These are phyloP conservation scores for Heteractis magnifica DNA, from an alignment of 92 coral and sea anemone species.

Conservation along the genomic window DNA sequence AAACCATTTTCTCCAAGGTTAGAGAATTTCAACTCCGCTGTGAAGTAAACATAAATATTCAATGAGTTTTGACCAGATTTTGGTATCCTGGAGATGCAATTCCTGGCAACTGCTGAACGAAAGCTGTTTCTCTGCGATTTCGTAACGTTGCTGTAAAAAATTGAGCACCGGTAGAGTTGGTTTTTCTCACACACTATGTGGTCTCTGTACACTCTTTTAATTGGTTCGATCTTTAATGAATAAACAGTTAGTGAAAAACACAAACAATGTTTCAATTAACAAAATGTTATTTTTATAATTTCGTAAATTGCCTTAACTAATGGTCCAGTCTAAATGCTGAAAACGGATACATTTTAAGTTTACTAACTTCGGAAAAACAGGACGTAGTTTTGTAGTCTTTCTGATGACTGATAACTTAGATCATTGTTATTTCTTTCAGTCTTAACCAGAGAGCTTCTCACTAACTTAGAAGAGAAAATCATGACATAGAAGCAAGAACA, in stretches of 20 bases:
- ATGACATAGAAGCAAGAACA: too few species aligned
- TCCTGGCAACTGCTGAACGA: not conserved
- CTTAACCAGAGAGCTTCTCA: too few species aligned
- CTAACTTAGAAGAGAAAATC: too few species aligned
- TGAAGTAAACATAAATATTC: not conserved
- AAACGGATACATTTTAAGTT: too few species aligned
- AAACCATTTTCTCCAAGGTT: not conserved
- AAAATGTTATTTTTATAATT: constrained; percentile 14
- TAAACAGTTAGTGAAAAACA: constrained; percentile 5
- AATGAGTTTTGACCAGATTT: not conserved
- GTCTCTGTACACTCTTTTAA: constrained; percentile 9
- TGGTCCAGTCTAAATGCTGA: too few species aligned
- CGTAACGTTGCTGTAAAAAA: not conserved
- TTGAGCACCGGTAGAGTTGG: not conserved
- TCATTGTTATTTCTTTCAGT: too few species aligned
- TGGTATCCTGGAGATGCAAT: not conserved
- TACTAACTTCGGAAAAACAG: too few species aligned
- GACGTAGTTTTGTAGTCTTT: too few species aligned
- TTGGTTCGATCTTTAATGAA: not conserved
- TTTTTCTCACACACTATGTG: constrained; percentile 12
- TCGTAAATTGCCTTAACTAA: not conserved
- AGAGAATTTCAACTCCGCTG: not conserved
- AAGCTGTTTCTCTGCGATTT: not conserved
- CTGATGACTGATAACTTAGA: too few species aligned
- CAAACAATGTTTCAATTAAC: not conserved